Evolutionary conservation across 2,888 invertebrate species (phyloP).

Genomic region (Tipula helvola): DNA sequence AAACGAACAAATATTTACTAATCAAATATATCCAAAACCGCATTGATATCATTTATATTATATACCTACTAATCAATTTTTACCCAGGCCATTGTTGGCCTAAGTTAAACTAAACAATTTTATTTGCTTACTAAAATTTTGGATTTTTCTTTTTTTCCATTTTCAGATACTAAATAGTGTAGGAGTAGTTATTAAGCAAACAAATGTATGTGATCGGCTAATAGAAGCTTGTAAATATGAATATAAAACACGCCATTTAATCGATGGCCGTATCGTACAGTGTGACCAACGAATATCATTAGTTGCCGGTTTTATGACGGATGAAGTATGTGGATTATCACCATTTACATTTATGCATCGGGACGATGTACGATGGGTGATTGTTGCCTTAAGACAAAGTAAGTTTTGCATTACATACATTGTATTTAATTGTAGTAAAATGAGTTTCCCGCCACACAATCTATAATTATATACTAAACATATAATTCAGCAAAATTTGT

Average conservation of each 20-base stretch:
- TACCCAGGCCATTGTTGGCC: too few species aligned
- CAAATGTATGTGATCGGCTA: constrained; percentile 51
- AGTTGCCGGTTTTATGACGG: constrained; percentile 78
- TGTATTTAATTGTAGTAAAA: neutral
- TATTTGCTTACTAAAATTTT: too few species aligned
- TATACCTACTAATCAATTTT: too few species aligned
- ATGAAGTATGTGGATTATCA: constrained; percentile 76
- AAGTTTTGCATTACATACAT: constrained; percentile 27
- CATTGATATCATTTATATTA: too few species aligned
- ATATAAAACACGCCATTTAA: constrained; percentile 77
- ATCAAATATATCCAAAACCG: too few species aligned
- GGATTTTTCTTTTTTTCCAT: neutral
- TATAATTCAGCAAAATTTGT: neutral
- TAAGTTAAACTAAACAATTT: too few species aligned
- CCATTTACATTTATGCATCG: constrained; percentile 84
- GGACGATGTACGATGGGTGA: constrained; percentile 80
- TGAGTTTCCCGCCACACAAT: neutral
- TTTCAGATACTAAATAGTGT: constrained; percentile 53
- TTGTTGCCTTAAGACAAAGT: constrained; percentile 78
- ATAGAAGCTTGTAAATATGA: constrained; percentile 64
- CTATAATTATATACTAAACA: neutral
- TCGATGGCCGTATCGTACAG: constrained; percentile 80
- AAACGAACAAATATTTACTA: too few species aligned
- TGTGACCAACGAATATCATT: constrained; percentile 85
- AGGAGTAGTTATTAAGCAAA: constrained; percentile 57